Base-by-base conservation (phyloP, 2,888 invertebrate species). In the Sericinus montela region DNA sequence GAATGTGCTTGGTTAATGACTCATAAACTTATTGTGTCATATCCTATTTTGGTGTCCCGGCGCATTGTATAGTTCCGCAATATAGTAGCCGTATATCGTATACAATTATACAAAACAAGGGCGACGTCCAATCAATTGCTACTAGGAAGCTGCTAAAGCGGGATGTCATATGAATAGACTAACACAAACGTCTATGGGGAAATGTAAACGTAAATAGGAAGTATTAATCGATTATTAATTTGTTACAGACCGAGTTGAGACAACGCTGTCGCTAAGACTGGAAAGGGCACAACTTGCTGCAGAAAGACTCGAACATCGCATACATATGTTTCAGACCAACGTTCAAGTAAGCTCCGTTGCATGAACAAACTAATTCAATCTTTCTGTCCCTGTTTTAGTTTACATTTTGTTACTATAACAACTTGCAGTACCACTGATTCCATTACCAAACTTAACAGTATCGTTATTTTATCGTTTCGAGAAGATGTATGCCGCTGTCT, bases 251-350 rank as follows among this genome's bases (percentile, higher is more conserved):
- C 85, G 83, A 45, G 75, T 87, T 53, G 87, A 87, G 67, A 86
- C 82, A 44, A 80, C 87, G 51, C 62, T 88, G 54, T 80, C 84
- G 56, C 65, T 87, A 60, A 79, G 79, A 73, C 72, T 89, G 62
- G 81, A 88, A 67, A 76, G 89, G 69, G 76, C 79, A 57, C 78
- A 88, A 75, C 69, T 89, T 68, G 86, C 90, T 59, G 90, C 86
- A 38, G 87, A 88, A 57, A 72, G 82, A 56, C 67, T 88, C 54
- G 88, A 86, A 59, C 86, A 88, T 57, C 72, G 86, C 54, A 65
- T 88, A 56, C 84, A 86, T 54, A 85, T 86, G 83, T 70, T 87
- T 44, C 85, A 88, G 64, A 78, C 78, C 28, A 83, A 72, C 63
- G 76, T 87, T 42, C 84, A 85, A 71, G 88, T 86, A 45, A 51